Conservation (phyloP, 2,888 invertebrate species). For the Meteorus colon region DNA sequence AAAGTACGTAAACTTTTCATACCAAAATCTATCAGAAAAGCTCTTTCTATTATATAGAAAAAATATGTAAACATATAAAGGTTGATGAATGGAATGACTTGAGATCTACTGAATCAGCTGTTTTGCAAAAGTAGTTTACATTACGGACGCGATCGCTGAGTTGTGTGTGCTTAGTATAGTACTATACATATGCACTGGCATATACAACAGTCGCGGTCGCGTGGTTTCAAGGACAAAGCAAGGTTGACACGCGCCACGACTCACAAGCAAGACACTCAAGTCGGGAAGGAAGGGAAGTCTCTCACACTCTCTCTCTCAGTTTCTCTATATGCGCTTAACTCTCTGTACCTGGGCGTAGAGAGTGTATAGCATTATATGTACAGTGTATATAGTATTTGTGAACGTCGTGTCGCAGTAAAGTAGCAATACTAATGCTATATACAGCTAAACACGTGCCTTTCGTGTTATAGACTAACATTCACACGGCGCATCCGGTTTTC, state of each 20-base stretch:
- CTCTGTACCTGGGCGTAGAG: not conserved
- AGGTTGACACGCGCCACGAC: slow-evolving; percentile 73
- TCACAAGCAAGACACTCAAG: slow-evolving; percentile 49
- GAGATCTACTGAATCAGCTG: slow-evolving; percentile 54
- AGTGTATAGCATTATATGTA: not conserved
- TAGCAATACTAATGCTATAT: not conserved
- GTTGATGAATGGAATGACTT: not conserved
- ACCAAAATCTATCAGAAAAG: not conserved
- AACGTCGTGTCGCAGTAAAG: not conserved
- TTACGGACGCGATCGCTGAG: slow-evolving; percentile 15
- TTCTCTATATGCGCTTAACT: not conserved
- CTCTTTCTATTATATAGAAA: not conserved
- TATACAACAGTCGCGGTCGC: slow-evolving; percentile 66
- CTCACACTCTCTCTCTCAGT: slow-evolving; percentile 13
- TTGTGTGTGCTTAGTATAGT: slow-evolving; percentile 26
- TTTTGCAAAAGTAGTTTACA: slow-evolving; percentile 54
- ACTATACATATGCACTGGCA: slow-evolving; percentile 54
- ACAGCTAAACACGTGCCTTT: slow-evolving; percentile 34
- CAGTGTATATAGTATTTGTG: not conserved
- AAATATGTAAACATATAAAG: not conserved
- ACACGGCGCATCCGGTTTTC: slow-evolving; percentile 20
- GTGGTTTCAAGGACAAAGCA: slow-evolving; percentile 72
- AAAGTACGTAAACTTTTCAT: not conserved
- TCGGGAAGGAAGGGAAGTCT: slow-evolving; percentile 43
- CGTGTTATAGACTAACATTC: slow-evolving; percentile 14